These are phyloP conservation scores for Caenorhabditis angaria DNA, from an alignment of 2,888 invertebrate species.

Conservation along the genomic window DNA sequence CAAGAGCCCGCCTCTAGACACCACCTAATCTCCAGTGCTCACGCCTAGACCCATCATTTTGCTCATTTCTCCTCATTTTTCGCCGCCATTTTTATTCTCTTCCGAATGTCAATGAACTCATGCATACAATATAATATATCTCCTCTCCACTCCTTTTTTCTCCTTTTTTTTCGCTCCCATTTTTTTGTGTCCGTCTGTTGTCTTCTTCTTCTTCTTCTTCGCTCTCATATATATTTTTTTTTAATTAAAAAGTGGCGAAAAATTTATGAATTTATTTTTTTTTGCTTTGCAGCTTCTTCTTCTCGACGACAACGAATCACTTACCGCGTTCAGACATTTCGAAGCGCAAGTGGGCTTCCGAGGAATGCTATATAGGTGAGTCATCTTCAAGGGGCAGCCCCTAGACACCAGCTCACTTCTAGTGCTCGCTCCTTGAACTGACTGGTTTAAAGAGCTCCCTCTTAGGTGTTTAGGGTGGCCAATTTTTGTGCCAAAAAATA, in stretches of 20 bases:
- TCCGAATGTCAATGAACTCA: slow-evolving; percentile 41
- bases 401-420: too few relatives aligned
- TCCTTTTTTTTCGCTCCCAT: not conserved
- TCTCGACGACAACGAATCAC: slow-evolving; percentile 24
- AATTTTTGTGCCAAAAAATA: too few relatives aligned
- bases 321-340: slow-evolving; percentile 44
- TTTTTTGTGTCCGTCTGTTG: too few relatives aligned
- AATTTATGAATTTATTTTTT: not conserved
- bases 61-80: not conserved
- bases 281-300: slow-evolving; percentile 28
- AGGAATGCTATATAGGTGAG: slow-evolving; percentile 50
- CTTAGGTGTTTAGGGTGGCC: too few relatives aligned
- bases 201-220: slow-evolving; percentile 2
- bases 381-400: slow-evolving; percentile 1
- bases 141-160: not conserved
- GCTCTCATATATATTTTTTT: not conserved
- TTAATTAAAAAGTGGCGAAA: not conserved
- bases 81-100: slow-evolving; percentile 17
- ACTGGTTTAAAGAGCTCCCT: too few relatives aligned
- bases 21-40: too few relatives aligned
- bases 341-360: slow-evolving; percentile 50
- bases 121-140: slow-evolving; percentile 36
- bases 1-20: too few relatives aligned
- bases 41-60: too few relatives aligned
- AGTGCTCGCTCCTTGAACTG: too few relatives aligned